Base-by-base conservation (phyloP, 2,797 vertebrate genomes). In the Novumbra hubbsi region DNA sequence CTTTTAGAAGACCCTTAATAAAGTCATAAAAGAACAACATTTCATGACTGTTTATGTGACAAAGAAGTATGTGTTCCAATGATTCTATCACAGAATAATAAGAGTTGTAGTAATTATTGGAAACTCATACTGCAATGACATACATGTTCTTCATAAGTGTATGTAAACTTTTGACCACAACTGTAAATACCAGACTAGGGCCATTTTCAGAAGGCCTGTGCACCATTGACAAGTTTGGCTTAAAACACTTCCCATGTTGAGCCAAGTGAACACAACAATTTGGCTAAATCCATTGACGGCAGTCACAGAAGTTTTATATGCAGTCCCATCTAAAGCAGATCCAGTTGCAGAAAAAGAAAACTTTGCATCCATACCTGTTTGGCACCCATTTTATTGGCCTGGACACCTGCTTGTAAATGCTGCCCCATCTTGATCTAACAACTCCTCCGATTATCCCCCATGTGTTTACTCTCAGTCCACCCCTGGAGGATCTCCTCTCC, bases 351-450 rank as follows among this genome's bases (percentile, higher is more conserved):
- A 67, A 27, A 27, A n/a, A 11, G 34, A 11, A 50, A 50, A 16
- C 38, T 19, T 17, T 50, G 16, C 34, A n/a, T n/a, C n/a, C n/a
- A 34, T 34, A 5, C 32, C 32, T 34, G 21, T 65, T 70, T 52
- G 72, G 45, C 3, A n/a, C 38, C 66, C 63, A 17, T 21, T 77
- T 71, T 68, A 71, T 65, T 28, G 68, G 32, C 21, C 69, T 68
- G 68, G 71, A 83, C 81, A 76, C 74, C 63, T 78, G 73, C 73
- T 71, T 72, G 70, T 76, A 69, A 80, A 78, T 52, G 34, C 38
- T 19, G 6, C 16, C 7, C 27, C 45, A 50, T 15, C 45, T 5
- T 52, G 68, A 70, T 68, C 66, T 21, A 6, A 32, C 15, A 32
- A 27, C 66, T n/a, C 66, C 9, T 41, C 21, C 17, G 1, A n/a